Base-by-base conservation (phyloP, 2,797 vertebrate genomes). In the Gymnothorax javanicus region DNA sequence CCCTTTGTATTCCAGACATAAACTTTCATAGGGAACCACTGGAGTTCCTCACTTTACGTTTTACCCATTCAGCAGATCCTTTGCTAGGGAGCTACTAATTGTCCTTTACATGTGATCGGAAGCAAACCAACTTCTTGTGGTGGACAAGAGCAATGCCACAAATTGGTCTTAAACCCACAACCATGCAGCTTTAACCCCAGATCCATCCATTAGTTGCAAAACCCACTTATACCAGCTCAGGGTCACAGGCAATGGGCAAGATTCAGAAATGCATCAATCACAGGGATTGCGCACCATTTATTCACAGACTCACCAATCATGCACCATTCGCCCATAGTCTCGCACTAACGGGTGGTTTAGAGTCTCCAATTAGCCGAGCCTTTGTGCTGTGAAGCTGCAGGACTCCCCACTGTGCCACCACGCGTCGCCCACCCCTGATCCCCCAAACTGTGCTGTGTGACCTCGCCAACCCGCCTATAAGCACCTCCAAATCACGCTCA, bases 21-120 rank as follows among this genome's bases (percentile, higher is more conserved):
- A 75, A 12, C 71, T 33, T 50, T 50, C 71, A 75, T 33, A 33
- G 12, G 82, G 71, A 84, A 93, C 92, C 94, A 93, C 93, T 92
- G 87, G 87, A 87, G 91, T 79, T 87, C 88, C 92, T 62, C 13
- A 0, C 20, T 20, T 62, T 62, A 62, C 60, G 20, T 15, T 17
- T 62, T 17, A 62, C 13, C 60, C 62, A 6, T 67, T 15, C 59
- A 62, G 11, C 59, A 60, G 59, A 12, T 13, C 3, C 59, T n/a
- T 64, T 43, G 33, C 4, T 64, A 23, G 3, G n/a, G 17, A 64
- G 59, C 13, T 4, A 15, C 60, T 62, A 1, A 62, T 20, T 15
- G 60, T 20, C 60, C 4, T 4, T 15, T 62, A 15, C 62, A 67
- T 6, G 11, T 67, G 1, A 64, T 23, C n/a, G 4, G n/a, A 67